Base-by-base conservation (phyloP, 2,888 invertebrate species). In the Parnassius apollo region DNA sequence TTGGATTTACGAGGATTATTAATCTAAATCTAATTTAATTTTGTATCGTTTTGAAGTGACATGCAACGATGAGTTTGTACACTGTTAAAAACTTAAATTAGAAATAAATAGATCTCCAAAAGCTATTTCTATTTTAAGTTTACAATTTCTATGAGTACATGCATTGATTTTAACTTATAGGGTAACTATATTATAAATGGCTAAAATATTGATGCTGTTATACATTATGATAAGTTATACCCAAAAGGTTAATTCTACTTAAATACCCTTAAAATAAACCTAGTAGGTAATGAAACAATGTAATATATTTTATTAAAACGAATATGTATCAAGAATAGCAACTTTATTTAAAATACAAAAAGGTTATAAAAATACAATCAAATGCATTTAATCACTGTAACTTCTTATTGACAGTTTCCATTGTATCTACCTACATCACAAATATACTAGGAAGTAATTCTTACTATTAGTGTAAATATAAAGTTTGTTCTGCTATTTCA, bases 311-410 rank as follows among this genome's bases (percentile, higher is more conserved):
- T 13, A 83, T 76, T 76, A 76, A 87, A 89, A 88, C 86, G 79
- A 83, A 66, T 73, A 70, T 66, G 68, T 77, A 84, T 85, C 81
- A 87, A 88, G 89, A 89, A 91, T 91, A 91, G 90, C 86, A 91
- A 91, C 89, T 91, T 91, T 91, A 91, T 91, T 90, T 70, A 89
- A 90, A 90, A 88, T 88, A 90, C 88, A 91, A 91, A 88, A 90
- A 88, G 83, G 85, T 85, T 91, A 88, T 88, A 90, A 90, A 88
- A 91, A 91, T 91, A 91, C 91, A 91, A 91, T 91, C 86, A 91
- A 91, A 91, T 91, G 91, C 89, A 83, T 84, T 82, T 78, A 82
- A 88, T 89, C 90, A 90, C 90, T 89, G 89, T 83, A 86, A 85
- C 83, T 83, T 82, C 76, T 80, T 83, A 82, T 76, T 76, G 82